These are phyloP conservation scores for Zosterops borbonicus DNA, from an alignment of 2,113 vertebrate species.

Conservation along the genomic window DNA sequence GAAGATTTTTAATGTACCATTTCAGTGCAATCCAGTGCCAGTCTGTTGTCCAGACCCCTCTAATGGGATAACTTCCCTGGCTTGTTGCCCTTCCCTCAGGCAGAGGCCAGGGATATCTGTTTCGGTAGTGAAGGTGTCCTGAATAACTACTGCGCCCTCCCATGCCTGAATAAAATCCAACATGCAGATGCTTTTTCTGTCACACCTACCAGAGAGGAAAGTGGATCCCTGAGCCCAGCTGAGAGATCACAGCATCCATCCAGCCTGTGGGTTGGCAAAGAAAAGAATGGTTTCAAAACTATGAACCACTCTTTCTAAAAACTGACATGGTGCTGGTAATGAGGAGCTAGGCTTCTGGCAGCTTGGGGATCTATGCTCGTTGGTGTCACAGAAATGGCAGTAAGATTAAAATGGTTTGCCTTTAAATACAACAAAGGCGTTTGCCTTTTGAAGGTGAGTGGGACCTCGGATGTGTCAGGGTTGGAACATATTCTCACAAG, in stretches of 20 bases:
- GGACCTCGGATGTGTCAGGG: accelerated
- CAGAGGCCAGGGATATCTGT: not conserved
- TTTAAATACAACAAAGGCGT: not conserved
- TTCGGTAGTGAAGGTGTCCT: not conserved
- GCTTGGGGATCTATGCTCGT: not conserved
- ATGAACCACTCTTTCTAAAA: not conserved
- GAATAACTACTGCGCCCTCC: not conserved
- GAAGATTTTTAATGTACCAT: not conserved
- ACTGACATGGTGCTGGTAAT: not conserved
- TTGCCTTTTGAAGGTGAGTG: not conserved
- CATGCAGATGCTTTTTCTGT: not conserved
- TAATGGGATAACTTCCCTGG: not conserved
- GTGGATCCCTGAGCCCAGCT: not conserved
- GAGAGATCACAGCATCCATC: not conserved
- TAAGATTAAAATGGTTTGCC: not conserved
- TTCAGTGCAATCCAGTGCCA: not conserved
- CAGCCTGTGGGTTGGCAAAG: not conserved
- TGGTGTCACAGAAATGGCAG: not conserved
- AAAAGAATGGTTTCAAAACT: not conserved
- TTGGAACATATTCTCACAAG: not conserved
- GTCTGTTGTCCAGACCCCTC: not conserved
- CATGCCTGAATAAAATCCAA: not conserved
- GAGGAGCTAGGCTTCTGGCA: not conserved
- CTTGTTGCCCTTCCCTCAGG: not conserved
- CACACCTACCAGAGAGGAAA: not conserved